phyloP scores from a whole-genome alignment of 2,113 vertebrate genomes.

The Pampusana beccarii region DNA sequence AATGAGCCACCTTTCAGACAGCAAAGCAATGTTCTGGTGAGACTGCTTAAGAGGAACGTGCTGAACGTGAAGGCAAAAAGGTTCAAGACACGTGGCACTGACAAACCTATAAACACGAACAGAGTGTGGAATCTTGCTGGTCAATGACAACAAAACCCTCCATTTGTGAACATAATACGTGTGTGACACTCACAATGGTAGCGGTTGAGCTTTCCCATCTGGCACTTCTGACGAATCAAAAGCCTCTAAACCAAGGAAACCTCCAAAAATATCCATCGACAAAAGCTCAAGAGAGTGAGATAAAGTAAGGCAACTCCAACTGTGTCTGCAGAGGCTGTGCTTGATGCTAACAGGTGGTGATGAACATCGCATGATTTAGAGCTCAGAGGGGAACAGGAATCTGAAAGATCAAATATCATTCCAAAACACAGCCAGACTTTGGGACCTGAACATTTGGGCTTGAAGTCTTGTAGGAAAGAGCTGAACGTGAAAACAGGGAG shows the following conservation, averaged over 20 bases:
- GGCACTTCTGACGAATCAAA: slow-evolving; percentile 21
- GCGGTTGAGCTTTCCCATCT: slow-evolving; percentile 21
- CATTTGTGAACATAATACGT: not conserved
- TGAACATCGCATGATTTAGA: not conserved
- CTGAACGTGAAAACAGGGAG: not conserved
- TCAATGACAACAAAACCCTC: not conserved
- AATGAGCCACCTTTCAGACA: not conserved
- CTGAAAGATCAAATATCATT: slow-evolving; percentile 53
- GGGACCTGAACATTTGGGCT: not conserved
- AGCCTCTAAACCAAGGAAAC: slow-evolving; percentile 17
- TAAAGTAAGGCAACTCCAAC: slow-evolving; percentile 49
- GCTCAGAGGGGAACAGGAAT: not conserved
- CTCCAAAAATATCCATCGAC: not conserved
- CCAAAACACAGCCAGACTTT: slow-evolving; percentile 34
- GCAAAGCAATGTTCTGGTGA: not conserved
- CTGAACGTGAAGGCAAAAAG: not conserved
- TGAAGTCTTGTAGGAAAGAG: not conserved
- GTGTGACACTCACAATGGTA: not conserved
- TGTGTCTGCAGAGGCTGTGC: slow-evolving; percentile 31
- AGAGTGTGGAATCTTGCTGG: not conserved
- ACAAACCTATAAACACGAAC: not conserved
- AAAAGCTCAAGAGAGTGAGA: slow-evolving; percentile 1
- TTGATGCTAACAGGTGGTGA: slow-evolving; percentile 46
- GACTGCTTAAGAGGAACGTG: not conserved
- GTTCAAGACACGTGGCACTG: not conserved